Conservation (phyloP, 2,797 vertebrate species). For the Chiloscyllium punctatum region DNA sequence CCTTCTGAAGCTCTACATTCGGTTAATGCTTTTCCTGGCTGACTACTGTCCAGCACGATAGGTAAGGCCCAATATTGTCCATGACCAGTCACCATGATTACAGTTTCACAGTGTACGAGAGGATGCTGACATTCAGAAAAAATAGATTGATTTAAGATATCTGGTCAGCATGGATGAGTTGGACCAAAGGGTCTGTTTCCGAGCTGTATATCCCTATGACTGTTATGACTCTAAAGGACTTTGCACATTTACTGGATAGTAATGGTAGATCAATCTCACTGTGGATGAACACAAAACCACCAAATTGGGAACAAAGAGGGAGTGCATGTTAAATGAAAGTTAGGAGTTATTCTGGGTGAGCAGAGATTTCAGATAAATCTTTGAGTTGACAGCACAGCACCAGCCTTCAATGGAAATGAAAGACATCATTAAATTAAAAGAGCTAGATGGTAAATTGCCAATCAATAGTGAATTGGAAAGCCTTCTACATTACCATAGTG, state of each 20-base stretch:
- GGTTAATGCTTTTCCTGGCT: background rate
- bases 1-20: background rate
- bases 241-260: background rate
- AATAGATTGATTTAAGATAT: background rate
- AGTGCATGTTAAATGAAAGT: background rate
- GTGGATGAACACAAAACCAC: background rate
- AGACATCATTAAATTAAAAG: background rate
- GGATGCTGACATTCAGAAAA: background rate
- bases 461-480: background rate
- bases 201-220: too few species aligned
- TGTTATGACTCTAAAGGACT: background rate
- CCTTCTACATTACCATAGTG: background rate
- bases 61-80: background rate
- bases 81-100: background rate
- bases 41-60: background rate
- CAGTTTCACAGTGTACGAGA: background rate
- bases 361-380: background rate
- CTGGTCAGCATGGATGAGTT: too few species aligned
- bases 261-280: background rate
- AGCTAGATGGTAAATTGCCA: background rate
- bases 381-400: background rate
- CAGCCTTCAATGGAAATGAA: background rate
- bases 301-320: background rate
- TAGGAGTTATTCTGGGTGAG: background rate
- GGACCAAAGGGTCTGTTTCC: too few species aligned